Evolutionary conservation across 2,888 invertebrate genomes (phyloP).

Genomic region (Serripes groenlandicus): DNA sequence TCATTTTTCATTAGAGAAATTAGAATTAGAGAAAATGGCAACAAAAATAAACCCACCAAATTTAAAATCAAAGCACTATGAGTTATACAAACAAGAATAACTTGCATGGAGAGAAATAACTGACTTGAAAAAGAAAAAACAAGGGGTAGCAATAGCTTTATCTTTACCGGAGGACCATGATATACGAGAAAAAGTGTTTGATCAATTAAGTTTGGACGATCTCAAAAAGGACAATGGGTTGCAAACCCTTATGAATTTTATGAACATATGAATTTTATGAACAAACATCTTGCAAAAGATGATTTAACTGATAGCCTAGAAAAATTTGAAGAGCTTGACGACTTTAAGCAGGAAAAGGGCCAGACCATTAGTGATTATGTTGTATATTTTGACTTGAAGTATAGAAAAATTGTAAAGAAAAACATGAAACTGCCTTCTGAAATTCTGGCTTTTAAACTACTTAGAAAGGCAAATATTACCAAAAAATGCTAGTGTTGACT

Average conservation of each 20-base stretch:
- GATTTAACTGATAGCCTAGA: conserved; percentile 61
- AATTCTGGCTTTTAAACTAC: conserved; percentile 63
- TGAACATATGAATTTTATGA: too few species aligned
- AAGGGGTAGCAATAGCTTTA: conserved; percentile 62
- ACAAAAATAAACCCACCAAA: conserved; percentile 48
- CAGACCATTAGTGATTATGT: conserved; percentile 58
- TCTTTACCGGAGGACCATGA: conserved; percentile 62
- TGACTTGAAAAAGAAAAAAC: too few species aligned
- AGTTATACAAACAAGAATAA: conserved; percentile 59
- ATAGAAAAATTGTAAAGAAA: conserved; percentile 63
- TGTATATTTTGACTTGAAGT: conserved; percentile 55
- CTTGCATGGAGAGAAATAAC: too few species aligned
- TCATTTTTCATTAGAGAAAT: background rate
- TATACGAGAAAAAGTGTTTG: conserved; percentile 62
- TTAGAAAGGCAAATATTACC: conserved; percentile 60
- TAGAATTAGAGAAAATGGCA: conserved; percentile 26
- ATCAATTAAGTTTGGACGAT: conserved; percentile 52
- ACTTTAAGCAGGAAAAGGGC: conserved; percentile 35
- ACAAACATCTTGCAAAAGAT: conserved; percentile 64
- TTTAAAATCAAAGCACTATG: conserved; percentile 49
- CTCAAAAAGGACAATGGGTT: conserved; percentile 60
- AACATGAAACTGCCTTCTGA: conserved; percentile 66
- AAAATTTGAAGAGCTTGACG: conserved; percentile 61
- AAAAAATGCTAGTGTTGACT: conserved; percentile 60
- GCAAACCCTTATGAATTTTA: conserved; percentile 35